Base-by-base conservation (phyloP, 2,888 invertebrate species). In the Drosophila meridiana region DNA sequence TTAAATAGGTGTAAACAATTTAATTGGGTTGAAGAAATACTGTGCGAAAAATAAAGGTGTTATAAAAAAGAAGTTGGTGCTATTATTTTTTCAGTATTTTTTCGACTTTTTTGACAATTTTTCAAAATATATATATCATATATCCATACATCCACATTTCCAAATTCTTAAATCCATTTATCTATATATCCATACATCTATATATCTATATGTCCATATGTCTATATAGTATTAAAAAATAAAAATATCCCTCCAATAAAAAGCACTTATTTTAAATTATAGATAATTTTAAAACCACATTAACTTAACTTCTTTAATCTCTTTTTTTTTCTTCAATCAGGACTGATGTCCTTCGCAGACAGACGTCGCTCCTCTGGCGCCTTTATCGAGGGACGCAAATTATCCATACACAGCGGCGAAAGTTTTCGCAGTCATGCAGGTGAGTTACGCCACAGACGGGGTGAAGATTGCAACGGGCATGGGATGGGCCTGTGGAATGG, bases 271-370 rank as follows among this genome's bases (percentile, higher is more conserved):
- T 5, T 2, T 0, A 14, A 14, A 30, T n/a, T 48, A 48, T 8
- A 8, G 14, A n/a, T 20, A 0, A 50, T 32, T 32, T 34, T 28
- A 8, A 30, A 58, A 14, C 14, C 20, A 20, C n/a, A 55, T 13
- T 47, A n/a, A 52, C 32, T 72, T 57, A 36, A 56, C 48, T 82
- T 69, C 53, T 73, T 78, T 62, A 69, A 52, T 60, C 20, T 20
- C 20, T 20, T 61, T 58, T 48, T 3, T 59, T 52, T 52, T 43
- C 59, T 43, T 14, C 69, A 70, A 64, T 40, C 69, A 93, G 93
- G 93, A 77, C 84, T 93, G 28, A 93, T 93, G 81, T 92, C 93
- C 72, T 93, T 93, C 82, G 93, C 93, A 73, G 93, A 93, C 78
- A 88, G 92, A 76, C 89, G 93, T 26, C 92, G 93, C 70, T 92